These are phyloP conservation scores for Phenacoccus solenopsis DNA, from an alignment of 1,140 invertebrate species.

Conservation along the genomic window DNA sequence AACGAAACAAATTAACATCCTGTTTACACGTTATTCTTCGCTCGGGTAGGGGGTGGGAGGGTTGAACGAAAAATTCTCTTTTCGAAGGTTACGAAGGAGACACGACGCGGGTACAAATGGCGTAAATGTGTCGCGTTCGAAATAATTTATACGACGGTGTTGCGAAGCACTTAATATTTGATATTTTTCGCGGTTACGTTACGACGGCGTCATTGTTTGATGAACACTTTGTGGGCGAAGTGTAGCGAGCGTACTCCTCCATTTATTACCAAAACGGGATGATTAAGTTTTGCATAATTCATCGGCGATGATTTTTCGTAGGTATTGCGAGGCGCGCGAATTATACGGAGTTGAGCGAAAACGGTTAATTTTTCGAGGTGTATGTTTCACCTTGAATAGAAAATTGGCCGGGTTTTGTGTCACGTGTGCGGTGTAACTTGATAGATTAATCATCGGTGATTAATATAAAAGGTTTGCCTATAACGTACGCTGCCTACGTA, in stretches of 20 bases:
- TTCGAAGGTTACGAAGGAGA: not conserved
- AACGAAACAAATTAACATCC: conserved; percentile 2
- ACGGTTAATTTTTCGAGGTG: not conserved
- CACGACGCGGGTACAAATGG: not conserved
- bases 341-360: not conserved
- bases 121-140: not conserved
- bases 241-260: not conserved
- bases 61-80: not conserved
- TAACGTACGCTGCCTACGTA: too few relatives aligned
- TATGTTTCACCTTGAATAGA: too few relatives aligned
- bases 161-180: not conserved
- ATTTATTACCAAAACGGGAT: not conserved
- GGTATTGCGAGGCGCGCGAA: not conserved
- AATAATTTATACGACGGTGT: not conserved
- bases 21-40: too few relatives aligned
- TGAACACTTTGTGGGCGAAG: not conserved
- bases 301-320: not conserved
- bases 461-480: too few relatives aligned
- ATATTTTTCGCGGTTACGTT: not conserved
- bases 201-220: not conserved
- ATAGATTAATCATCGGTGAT: not conserved
- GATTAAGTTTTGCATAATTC: not conserved
- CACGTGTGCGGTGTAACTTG: not conserved
- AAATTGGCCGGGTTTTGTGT: too few relatives aligned
- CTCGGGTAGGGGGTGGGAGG: too few relatives aligned